Evolutionary conservation across 2,797 vertebrate species (phyloP).

Genomic region (Lacerta agilis): DNA sequence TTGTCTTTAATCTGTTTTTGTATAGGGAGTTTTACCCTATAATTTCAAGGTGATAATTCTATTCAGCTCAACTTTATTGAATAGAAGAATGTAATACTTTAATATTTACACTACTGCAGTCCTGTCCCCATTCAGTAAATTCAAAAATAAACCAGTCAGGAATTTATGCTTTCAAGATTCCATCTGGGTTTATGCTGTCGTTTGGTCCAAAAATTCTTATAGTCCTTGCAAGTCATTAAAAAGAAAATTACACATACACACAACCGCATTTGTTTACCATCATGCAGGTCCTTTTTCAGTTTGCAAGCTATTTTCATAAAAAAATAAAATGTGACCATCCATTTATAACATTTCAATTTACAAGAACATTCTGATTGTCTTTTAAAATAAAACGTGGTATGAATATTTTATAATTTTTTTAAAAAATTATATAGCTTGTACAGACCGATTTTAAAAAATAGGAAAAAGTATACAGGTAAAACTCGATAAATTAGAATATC

Average conservation of each 20-base stretch:
- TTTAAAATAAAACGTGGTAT: neutral
- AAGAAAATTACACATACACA: neutral
- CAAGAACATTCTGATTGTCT: neutral
- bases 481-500: too few relatives aligned
- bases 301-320: neutral
- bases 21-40: conserved; percentile 83
- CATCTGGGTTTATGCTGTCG: conserved; percentile 35
- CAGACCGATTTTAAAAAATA: too few relatives aligned
- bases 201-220: conserved; percentile 52
- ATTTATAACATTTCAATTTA: neutral
- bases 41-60: conserved; percentile 87
- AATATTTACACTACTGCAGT: conserved; percentile 58
- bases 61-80: conserved; percentile 81
- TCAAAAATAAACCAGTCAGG: conserved; percentile 55
- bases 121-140: conserved; percentile 57
- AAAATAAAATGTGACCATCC: neutral
- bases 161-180: conserved; percentile 51
- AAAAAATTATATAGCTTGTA: neutral
- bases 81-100: conserved; percentile 77
- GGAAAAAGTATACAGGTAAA: too few relatives aligned
- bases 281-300: neutral
- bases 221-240: conserved; percentile 58
- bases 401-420: neutral
- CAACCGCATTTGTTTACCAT: conserved; percentile 10
- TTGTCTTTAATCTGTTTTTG: conserved; percentile 87